Percentiles rank a stretch among this genome's conserved stretches.
These are phyloP conservation scores for Corvus cornix DNA, from an alignment of 2,113 vertebrate genomes.

Conservation along the genomic window DNA sequence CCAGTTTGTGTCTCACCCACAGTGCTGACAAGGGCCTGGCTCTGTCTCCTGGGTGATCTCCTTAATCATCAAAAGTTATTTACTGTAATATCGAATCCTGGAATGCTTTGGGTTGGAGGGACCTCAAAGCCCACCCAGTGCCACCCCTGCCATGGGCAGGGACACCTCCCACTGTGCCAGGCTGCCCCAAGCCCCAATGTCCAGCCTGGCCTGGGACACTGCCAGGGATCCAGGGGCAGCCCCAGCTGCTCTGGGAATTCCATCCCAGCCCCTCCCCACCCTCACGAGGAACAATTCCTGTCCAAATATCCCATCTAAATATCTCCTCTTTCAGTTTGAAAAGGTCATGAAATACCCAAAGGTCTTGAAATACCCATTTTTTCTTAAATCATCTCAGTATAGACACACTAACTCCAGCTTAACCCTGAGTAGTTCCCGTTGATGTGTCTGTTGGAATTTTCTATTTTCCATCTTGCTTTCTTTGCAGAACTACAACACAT, in stretches of 20 bases:
- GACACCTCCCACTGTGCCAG: background rate
- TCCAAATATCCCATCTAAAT: too few relatives aligned
- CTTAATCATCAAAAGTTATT: background rate
- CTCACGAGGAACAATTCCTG: background rate
- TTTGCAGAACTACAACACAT: background rate
- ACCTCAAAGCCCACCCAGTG: background rate
- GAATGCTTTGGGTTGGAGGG: background rate
- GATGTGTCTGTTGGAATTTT: background rate
- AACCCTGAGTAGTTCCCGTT: accelerated
- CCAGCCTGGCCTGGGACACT: background rate
- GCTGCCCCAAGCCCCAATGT: background rate
- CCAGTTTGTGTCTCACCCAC: background rate
- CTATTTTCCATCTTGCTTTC: background rate
- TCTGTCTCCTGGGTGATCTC: background rate
- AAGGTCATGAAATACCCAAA: background rate
- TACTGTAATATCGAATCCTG: background rate
- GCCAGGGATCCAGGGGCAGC: background rate
- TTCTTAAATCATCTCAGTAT: background rate
- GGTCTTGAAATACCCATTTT: background rate
- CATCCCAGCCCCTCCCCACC: background rate
- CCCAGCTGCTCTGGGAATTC: background rate
- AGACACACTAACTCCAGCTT: background rate
- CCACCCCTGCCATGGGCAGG: background rate
- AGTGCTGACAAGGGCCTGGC: background rate
- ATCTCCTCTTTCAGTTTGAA: background rate